Conservation (phyloP, 2,797 vertebrate genomes). For the Prionace glauca region DNA sequence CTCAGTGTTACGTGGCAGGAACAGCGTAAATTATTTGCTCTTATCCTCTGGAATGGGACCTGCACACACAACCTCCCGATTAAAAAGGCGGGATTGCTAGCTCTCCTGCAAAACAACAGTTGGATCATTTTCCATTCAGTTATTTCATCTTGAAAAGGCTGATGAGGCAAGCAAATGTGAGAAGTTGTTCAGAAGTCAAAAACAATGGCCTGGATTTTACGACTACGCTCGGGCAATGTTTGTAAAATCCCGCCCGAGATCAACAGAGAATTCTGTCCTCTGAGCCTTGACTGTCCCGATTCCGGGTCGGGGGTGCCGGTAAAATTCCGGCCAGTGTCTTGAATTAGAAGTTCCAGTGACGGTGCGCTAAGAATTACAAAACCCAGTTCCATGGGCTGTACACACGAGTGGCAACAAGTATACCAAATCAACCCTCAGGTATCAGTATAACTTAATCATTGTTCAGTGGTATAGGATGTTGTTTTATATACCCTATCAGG, state of each 20-base stretch:
- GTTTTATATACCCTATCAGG: neutral
- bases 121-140: neutral
- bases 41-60: neutral
- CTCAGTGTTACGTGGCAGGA: neutral
- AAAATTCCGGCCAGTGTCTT: too few relatives aligned
- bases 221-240: too few relatives aligned
- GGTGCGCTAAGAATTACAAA: neutral
- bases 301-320: too few relatives aligned
- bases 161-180: neutral
- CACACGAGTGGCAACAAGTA: neutral
- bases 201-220: neutral
- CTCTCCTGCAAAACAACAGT: neutral
- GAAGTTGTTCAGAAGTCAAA: neutral
- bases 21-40: neutral
- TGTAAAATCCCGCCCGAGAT: too few relatives aligned
- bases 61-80: neutral
- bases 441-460: neutral
- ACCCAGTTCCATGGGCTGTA: neutral
- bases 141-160: neutral
- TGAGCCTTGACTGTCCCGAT: too few relatives aligned
- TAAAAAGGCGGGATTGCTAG: too few relatives aligned
- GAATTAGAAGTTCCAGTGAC: neutral
- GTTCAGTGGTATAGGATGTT: neutral
- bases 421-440: neutral
- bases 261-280: too few relatives aligned